Percentiles rank a stretch among this genome's conserved stretches.
Conservation (phyloP, 1,140 invertebrate species). For the Pissodes strobi region DNA sequence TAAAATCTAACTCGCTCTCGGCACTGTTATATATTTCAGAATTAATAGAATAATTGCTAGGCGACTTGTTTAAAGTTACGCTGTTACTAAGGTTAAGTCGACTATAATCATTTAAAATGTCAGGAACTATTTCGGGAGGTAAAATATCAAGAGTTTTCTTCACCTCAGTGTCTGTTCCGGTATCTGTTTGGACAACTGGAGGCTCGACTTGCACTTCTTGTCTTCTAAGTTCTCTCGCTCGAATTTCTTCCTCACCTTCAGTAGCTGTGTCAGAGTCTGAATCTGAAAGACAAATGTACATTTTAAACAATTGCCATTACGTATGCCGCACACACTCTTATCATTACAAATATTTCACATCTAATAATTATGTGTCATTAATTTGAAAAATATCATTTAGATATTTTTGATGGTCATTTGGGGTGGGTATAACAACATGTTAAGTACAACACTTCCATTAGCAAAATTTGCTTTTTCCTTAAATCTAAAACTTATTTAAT, state of each 20-base stretch:
- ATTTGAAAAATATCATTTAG: too few relatives aligned
- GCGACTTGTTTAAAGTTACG: slow-evolving; percentile 37
- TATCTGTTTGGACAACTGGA: slow-evolving; percentile 67
- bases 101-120: slow-evolving; percentile 31
- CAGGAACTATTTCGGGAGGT: slow-evolving; percentile 40
- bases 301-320: too few relatives aligned
- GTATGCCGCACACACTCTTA: slow-evolving; percentile 2
- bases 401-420: too few relatives aligned
- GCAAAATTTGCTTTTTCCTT: too few relatives aligned
- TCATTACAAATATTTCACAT: too few relatives aligned
- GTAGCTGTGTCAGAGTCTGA: slow-evolving; percentile 74
- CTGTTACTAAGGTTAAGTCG: slow-evolving; percentile 13
- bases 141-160: slow-evolving; percentile 49
- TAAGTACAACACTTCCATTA: too few relatives aligned
- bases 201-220: slow-evolving; percentile 71
- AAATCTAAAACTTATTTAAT: too few relatives aligned
- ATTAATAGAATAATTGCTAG: slow-evolving; percentile 44
- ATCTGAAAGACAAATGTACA: slow-evolving; percentile 58
- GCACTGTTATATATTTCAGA: slow-evolving; percentile 50
- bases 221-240: slow-evolving; percentile 66
- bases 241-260: slow-evolving; percentile 72
- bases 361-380: too few relatives aligned
- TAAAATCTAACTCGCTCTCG: slow-evolving; percentile 44
- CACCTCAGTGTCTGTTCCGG: slow-evolving; percentile 78
- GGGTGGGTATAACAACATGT: too few relatives aligned